phyloP scores from a whole-genome alignment of 2,113 vertebrate species.

The Menura novaehollandiae region DNA sequence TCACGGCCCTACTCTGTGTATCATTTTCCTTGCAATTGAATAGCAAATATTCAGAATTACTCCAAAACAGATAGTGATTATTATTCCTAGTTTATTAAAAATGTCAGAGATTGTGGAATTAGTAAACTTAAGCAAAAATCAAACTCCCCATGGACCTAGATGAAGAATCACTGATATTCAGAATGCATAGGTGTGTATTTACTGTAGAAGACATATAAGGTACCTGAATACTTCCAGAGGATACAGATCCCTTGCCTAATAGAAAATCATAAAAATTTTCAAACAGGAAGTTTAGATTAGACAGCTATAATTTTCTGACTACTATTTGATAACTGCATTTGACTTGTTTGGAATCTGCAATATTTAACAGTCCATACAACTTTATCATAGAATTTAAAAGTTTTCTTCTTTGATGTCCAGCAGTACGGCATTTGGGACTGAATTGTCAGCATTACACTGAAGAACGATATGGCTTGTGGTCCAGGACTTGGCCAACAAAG shows the following conservation, averaged over 20 bases:
- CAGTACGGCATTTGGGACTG: slow-evolving; percentile 57
- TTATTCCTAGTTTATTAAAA: not conserved
- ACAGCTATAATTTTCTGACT: not conserved
- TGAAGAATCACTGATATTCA: not conserved
- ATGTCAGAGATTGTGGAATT: not conserved
- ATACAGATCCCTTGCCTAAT: not conserved
- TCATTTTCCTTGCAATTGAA: not conserved
- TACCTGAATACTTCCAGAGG: not conserved
- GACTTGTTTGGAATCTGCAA: slow-evolving; percentile 72
- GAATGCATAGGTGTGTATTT: not conserved
- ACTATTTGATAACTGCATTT: not conserved
- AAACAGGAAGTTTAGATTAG: not conserved
- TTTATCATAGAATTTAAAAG: slow-evolving; percentile 59
- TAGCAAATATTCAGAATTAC: not conserved
- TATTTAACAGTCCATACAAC: slow-evolving; percentile 11
- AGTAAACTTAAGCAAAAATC: not conserved
- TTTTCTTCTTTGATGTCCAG: slow-evolving; percentile 66
- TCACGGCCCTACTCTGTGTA: not conserved
- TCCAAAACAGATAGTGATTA: not conserved
- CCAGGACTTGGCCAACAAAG: slow-evolving; percentile 57
- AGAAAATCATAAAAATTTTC: not conserved
- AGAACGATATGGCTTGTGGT: slow-evolving; percentile 7
- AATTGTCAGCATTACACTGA: slow-evolving; percentile 59
- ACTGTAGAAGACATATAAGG: not conserved
- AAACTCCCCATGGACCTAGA: not conserved